Base-by-base conservation (phyloP, 2,888 invertebrate genomes). In the Fragum sueziense region DNA sequence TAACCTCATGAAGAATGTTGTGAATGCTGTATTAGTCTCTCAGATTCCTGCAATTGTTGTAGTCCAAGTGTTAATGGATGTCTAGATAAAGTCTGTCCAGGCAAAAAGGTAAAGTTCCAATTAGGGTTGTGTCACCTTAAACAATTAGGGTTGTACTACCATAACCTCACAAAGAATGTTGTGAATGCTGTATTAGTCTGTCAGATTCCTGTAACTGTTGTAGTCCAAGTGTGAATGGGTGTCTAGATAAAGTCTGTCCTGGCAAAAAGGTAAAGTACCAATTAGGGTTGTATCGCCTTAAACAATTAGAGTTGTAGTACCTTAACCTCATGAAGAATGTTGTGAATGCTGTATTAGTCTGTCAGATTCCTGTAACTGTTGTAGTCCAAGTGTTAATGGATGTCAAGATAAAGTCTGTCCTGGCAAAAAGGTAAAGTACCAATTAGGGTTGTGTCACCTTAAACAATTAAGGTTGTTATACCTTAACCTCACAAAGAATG, bases 351-450 rank as follows among this genome's bases (percentile, higher is more conserved):
- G 90, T 70, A 80, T 86, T 27, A 76, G 82, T 17, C 77, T 88
- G 31, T 85, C 87, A 0, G 88, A 90, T 57, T 62, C 85, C 1
- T 90, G 90, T 71, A 86, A 88, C 80, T 90, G 90, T 84, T 88
- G 89, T 81, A 84, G 84, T 17, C 91, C 91, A 0, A 88, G 84
- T 54, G 34, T 91, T 7, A 71, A 79, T 14, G 83, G 87, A 17
- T 91, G 91, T 75, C 82, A 91, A 11, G 86, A 90, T 73, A 85
- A 88, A 22, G 72, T 87, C 41, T 91, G 91, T 77, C 91, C 91
- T 29, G 74, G 68, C 11, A 86, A 90, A 86, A 90, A 87, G 88
- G 91, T 91, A 76, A n/a, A n/a, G n/a, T n/a, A n/a, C n/a, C n/a
- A n/a, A n/a, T n/a, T n/a, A n/a, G n/a, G 34, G 14, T n/a, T n/a